Percentiles rank a stretch among this genome's conserved stretches.
phyloP scores from a whole-genome alignment of 2,797 vertebrate species.

The Phrynocephalus guinanensis region DNA sequence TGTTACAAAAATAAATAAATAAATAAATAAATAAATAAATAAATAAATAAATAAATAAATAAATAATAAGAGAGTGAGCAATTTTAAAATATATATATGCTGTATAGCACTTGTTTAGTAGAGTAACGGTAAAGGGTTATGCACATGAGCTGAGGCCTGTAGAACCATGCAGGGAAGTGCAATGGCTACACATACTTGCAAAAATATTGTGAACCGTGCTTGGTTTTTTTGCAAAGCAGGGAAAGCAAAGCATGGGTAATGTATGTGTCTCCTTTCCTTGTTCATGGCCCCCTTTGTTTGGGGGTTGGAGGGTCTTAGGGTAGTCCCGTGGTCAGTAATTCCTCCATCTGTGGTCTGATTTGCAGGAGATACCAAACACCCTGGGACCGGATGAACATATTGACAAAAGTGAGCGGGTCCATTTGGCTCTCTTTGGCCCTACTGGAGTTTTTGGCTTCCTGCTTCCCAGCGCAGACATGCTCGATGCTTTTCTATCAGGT shows the following conservation, averaged over 20 bases:
- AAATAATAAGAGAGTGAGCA: no score
- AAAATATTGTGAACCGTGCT: background rate
- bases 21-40: no score
- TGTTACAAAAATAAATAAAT: no score
- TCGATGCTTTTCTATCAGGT: conserved; percentile 86
- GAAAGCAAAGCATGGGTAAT: background rate
- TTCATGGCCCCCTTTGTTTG: background rate
- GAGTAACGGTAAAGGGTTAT: background rate
- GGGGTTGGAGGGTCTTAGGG: no score
- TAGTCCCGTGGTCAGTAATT: background rate
- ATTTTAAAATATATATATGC: background rate
- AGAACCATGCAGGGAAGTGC: background rate
- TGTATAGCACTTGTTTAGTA: background rate
- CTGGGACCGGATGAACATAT: conserved; percentile 87
- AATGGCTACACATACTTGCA: no score
- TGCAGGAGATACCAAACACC: conserved; percentile 81
- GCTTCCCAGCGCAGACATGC: conserved; percentile 74
- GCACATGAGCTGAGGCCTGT: no score
- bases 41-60: no score
- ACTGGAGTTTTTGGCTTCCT: conserved; percentile 89
- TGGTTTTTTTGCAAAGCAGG: background rate
- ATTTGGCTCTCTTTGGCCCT: conserved; percentile 85
- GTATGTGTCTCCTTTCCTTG: background rate
- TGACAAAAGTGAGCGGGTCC: conserved; percentile 78
- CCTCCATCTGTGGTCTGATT: conserved; percentile 24